A percentile compares a stretch with the other conserved stretches of the same genome.
These are phyloP conservation scores for Emys orbicularis DNA, from an alignment of 2,797 vertebrate species.

Conservation along the genomic window DNA sequence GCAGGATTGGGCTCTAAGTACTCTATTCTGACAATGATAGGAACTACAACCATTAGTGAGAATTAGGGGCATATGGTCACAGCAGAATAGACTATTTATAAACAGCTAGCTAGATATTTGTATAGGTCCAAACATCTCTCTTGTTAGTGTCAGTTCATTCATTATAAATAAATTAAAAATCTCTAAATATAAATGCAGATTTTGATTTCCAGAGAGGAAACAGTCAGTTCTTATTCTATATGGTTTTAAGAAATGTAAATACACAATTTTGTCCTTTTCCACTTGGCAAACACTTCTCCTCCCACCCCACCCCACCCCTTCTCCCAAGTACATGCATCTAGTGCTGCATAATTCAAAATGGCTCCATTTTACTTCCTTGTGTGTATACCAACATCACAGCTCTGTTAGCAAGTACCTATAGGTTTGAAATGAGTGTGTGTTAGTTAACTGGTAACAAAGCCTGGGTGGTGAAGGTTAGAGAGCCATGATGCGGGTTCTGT, in stretches of 20 bases:
- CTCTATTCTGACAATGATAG: not conserved
- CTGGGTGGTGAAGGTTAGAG: not conserved
- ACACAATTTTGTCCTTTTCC: conserved; percentile 28
- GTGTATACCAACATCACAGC: not conserved
- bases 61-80: not conserved
- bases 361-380: conserved; percentile 17
- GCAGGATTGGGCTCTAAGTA: not conserved
- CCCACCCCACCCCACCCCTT: not conserved
- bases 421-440: not conserved
- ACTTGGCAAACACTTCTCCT: not conserved
- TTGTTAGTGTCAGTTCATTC: not conserved
- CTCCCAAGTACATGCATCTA: not conserved
- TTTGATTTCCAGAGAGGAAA: conserved; percentile 55
- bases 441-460: not conserved
- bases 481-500: not conserved
- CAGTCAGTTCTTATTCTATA: conserved; percentile 16
- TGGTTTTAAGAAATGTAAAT: conserved; percentile 24
- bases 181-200: conserved; percentile 48
- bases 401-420: not conserved
- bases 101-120: not conserved
- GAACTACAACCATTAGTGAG: not conserved
- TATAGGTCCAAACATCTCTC: not conserved
- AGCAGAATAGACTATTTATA: not conserved
- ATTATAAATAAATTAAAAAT: conserved; percentile 58
- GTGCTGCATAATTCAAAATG: not conserved